These are phyloP conservation scores for Turdus rufiventris DNA, from an alignment of 2,113 vertebrate species.

Conservation along the genomic window DNA sequence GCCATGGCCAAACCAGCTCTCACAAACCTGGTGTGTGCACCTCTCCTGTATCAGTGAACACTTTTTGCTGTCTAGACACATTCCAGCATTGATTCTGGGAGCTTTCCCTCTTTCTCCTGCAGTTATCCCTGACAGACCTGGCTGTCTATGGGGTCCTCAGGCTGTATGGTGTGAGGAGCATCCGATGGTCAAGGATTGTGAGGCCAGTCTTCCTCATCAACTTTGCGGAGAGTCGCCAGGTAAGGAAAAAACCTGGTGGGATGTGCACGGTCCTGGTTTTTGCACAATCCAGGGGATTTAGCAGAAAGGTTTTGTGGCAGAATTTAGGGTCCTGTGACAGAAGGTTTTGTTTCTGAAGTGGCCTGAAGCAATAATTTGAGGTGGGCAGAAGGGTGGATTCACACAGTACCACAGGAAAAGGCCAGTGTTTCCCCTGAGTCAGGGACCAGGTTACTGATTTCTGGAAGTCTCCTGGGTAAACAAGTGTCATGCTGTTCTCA, in stretches of 20 bases:
- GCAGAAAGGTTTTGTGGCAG: not conserved
- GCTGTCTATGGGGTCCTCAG: conserved; percentile 78
- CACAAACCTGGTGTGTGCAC: fast-evolving
- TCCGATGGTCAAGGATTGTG: conserved; percentile 88
- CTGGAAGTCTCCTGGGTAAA: not conserved
- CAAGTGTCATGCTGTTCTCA: not conserved
- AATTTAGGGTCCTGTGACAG: not conserved
- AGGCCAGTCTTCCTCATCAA: conserved; percentile 90
- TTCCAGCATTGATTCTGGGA: not conserved
- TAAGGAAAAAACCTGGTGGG: conserved; percentile 24
- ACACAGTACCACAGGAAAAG: not conserved
- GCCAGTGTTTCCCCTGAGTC: fast-evolving
- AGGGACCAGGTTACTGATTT: conserved; percentile 29
- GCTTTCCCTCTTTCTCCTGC: not conserved
- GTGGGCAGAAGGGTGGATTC: not conserved
- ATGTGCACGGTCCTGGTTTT: not conserved
- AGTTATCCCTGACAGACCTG: conserved; percentile 86
- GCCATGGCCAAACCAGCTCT: not conserved
- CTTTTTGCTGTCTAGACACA: fast-evolving
- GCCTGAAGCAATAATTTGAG: not conserved
- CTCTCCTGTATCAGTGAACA: not conserved
- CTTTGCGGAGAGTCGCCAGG: conserved; percentile 90
- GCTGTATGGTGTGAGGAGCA: conserved; percentile 46
- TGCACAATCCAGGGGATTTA: not conserved
- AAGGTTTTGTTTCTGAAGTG: not conserved